Evolutionary conservation across 2,888 invertebrate genomes (phyloP).

Genomic region (Hybos culiciformis): DNA sequence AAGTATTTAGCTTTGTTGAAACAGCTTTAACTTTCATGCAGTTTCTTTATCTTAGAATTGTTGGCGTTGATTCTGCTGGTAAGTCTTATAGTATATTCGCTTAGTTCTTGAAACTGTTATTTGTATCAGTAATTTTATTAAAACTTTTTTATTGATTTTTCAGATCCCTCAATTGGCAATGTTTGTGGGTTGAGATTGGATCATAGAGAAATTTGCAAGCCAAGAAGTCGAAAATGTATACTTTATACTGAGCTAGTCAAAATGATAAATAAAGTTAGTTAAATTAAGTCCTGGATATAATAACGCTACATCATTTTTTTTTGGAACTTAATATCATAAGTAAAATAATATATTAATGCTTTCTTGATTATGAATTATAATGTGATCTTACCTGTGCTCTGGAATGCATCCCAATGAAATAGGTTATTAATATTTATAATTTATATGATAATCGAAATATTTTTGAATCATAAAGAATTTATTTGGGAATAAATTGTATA

Average conservation of each 20-base stretch:
- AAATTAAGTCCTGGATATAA: slow-evolving; percentile 7
- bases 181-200: slow-evolving; percentile 61
- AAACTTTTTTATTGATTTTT: slow-evolving; percentile 6
- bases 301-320: not conserved
- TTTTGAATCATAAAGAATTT: too few species aligned
- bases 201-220: slow-evolving; percentile 79
- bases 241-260: slow-evolving; percentile 52
- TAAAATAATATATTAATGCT: not conserved
- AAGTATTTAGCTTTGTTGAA: slow-evolving; percentile 65
- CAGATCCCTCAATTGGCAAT: slow-evolving; percentile 69
- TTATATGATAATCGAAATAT: too few species aligned
- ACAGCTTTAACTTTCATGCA: slow-evolving; percentile 61
- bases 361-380: not conserved
- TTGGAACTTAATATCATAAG: not conserved
- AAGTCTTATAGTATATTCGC: slow-evolving; percentile 13
- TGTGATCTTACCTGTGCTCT: too few species aligned
- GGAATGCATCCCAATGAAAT: too few species aligned
- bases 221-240: slow-evolving; percentile 51
- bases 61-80: slow-evolving; percentile 68
- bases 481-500: too few species aligned
- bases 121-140: not conserved
- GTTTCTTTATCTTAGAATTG: slow-evolving; percentile 58
- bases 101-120: not conserved
- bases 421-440: too few species aligned
- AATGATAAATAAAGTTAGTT: slow-evolving; percentile 41